phyloP scores from a whole-genome alignment of 1,140 invertebrate species.

The Epicauta chinensis region DNA sequence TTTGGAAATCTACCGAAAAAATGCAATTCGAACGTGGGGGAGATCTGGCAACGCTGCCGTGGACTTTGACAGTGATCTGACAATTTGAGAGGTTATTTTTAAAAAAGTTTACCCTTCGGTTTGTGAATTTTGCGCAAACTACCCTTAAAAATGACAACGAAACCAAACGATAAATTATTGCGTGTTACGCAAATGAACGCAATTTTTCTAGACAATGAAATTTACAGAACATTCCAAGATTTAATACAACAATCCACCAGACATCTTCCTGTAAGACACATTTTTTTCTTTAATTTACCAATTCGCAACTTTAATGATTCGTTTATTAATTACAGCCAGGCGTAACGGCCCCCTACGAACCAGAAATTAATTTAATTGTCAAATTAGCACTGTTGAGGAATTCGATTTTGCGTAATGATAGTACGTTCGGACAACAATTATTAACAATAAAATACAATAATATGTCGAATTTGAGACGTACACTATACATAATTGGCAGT shows the following conservation, averaged over 20 bases:
- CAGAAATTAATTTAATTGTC: conserved; percentile 36
- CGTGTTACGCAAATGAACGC: conserved; percentile 41
- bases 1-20: no score
- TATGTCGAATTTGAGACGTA: conserved; percentile 29
- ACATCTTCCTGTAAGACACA: conserved; percentile 36
- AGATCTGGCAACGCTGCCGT: no score
- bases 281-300: conserved; percentile 4
- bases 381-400: conserved; percentile 31
- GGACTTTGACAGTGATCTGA: no score
- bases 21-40: no score
- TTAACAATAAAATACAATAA: conserved; percentile 40
- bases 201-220: conserved; percentile 40
- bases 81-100: no score
- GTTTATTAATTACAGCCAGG: conserved; percentile 31
- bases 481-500: conserved; percentile 26
- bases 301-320: conserved; percentile 7
- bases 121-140: no score
- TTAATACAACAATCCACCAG: conserved; percentile 26
- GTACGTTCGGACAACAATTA: conserved; percentile 41
- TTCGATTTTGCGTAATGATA: conserved; percentile 31
- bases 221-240: conserved; percentile 32
- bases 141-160: no score
- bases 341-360: conserved; percentile 23
- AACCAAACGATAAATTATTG: conserved; percentile 31
- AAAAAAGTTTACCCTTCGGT: no score